Conservation (phyloP, 2,113 vertebrate genomes). For the Glareola pratincola region DNA sequence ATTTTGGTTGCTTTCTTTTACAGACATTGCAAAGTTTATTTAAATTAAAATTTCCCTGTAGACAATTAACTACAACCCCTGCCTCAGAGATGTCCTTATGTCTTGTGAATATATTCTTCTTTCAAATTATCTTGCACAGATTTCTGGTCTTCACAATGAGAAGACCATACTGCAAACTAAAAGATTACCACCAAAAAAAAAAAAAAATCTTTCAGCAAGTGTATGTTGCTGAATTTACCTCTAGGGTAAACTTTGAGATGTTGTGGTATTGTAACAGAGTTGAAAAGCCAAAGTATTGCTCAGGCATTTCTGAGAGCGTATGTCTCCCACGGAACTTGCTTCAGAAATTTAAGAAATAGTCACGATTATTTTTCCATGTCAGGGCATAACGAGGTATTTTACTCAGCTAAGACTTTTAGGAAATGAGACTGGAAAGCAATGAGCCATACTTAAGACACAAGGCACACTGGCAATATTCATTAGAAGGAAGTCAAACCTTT, state of each 20-base stretch:
- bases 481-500: neutral
- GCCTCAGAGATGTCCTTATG: neutral
- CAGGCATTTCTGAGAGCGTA: neutral
- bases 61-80: neutral
- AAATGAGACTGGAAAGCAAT: constrained; percentile 50
- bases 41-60: neutral
- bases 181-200: neutral
- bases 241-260: neutral
- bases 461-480: neutral
- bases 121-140: neutral
- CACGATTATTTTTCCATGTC: constrained; percentile 23
- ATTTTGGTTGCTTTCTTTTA: neutral
- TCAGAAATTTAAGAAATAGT: constrained; percentile 1
- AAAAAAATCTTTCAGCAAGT: neutral
- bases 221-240: neutral
- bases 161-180: neutral
- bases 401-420: constrained; percentile 20
- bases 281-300: neutral
- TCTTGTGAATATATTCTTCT: neutral
- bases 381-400: neutral
- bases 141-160: neutral
- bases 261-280: neutral
- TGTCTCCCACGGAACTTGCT: neutral
- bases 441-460: constrained; percentile 16
- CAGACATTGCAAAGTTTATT: neutral